Base-by-base conservation (phyloP, 2,113 vertebrate species). In the Sminthopsis crassicaudata region DNA sequence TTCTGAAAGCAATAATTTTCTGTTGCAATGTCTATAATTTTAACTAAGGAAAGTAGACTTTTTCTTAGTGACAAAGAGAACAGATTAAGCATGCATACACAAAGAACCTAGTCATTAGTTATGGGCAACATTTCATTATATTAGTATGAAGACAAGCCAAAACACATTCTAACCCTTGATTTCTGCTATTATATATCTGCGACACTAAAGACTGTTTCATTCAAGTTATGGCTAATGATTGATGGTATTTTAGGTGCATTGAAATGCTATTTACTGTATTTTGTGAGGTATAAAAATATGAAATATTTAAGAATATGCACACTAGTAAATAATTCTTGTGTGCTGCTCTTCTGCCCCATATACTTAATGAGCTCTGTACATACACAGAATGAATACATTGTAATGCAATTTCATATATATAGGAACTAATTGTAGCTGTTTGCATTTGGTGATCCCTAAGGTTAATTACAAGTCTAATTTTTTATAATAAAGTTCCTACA, bases 1-100 rank as follows among this genome's bases (percentile, higher is more conserved):
- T 93, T 67, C 50, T 60, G 91, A 96, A 95, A 95, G 50, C 51
- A 96, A 53, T 92, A 14, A 54, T 93, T 94, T 97, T 76, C 89
- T 91, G 95, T 14, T 90, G 25, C 23, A 53, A 54, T 55, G 12
- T 60, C 26, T 96, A 0, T 92, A 95, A 91, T 94, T 97, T 97
- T 91, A 93, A 93, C 10, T 52, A 53, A 57, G 42, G 60, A 42
- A 54, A 42, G 26, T 36, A 91, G 30, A 10, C 4, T 89, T 42
- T 22, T 60, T 50, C 36, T 90, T 54, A 48, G 50, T 91, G 90
- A 36, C 54, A 54, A 23, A 42, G 89, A 46, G 76, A 67, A 42
- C 60, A 92, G 3, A 46, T 96, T 52, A 92, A n/a, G 25, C 91
- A 5, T 94, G 42, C 9, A 92, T 51, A 89, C 89, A 89, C 25